phyloP scores from a whole-genome alignment of 2,888 invertebrate species.

The Rhagonycha lutea region DNA sequence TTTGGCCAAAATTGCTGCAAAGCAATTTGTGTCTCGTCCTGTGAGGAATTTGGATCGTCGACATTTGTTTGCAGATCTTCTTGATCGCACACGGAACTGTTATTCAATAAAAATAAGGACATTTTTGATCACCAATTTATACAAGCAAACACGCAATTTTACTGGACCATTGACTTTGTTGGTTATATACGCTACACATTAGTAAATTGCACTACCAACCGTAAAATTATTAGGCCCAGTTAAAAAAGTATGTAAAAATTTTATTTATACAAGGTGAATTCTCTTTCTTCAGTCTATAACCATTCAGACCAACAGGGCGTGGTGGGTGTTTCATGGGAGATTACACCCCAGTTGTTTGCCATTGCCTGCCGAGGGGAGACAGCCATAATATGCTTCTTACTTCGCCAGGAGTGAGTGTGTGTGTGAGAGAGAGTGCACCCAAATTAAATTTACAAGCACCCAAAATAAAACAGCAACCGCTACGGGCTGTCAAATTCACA shows the following conservation, averaged over 20 bases:
- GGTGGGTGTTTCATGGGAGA: too few relatives aligned
- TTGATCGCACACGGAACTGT: slow-evolving; percentile 45
- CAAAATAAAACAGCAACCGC: too few relatives aligned
- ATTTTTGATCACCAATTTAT: slow-evolving; percentile 53
- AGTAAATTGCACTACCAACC: background rate
- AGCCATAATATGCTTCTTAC: too few relatives aligned
- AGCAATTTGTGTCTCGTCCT: slow-evolving; percentile 70
- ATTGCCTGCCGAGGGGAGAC: too few relatives aligned
- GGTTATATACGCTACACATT: background rate
- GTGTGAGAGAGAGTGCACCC: too few relatives aligned
- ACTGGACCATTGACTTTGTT: background rate
- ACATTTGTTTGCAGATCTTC: slow-evolving; percentile 43
- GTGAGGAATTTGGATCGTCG: slow-evolving; percentile 54
- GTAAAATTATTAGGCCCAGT: background rate
- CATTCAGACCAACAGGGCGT: too few relatives aligned
- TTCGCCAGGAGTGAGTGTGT: too few relatives aligned
- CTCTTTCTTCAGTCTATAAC: too few relatives aligned
- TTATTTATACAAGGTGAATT: background rate
- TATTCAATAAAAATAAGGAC: slow-evolving; percentile 73
- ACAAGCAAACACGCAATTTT: background rate
- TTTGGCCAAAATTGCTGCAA: slow-evolving; percentile 83
- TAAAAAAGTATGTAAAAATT: background rate
- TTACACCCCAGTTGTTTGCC: too few relatives aligned
- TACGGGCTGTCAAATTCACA: too few relatives aligned
- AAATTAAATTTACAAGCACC: too few relatives aligned